Evolutionary conservation across 2,797 vertebrate genomes (phyloP).

Genomic region (Pseudopleuronectes americanus): DNA sequence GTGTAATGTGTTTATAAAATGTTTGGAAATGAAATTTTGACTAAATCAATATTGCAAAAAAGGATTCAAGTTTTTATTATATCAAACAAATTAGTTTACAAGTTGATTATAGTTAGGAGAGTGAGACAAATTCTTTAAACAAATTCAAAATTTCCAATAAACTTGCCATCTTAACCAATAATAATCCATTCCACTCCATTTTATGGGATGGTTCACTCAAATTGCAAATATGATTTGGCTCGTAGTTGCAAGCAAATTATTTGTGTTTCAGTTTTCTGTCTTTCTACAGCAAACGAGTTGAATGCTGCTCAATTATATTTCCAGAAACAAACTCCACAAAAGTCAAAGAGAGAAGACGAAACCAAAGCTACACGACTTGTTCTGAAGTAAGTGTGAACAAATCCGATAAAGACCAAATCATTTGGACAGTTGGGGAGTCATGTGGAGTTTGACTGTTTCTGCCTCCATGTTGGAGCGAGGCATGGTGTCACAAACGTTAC

Average conservation of each 20-base stretch:
- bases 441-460: constrained; percentile 45
- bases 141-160: too few relatives aligned
- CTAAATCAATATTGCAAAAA: too few relatives aligned
- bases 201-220: neutral
- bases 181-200: neutral
- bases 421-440: constrained; percentile 36
- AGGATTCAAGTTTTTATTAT: too few relatives aligned
- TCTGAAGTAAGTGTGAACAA: neutral
- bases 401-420: neutral
- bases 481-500: constrained; percentile 73
- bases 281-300: neutral
- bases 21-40: too few relatives aligned
- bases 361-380: neutral
- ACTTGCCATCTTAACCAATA: too few relatives aligned
- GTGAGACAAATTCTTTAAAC: too few relatives aligned
- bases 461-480: constrained; percentile 35
- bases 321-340: neutral
- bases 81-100: too few relatives aligned
- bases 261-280: neutral
- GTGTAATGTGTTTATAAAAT: too few relatives aligned
- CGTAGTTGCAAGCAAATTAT: neutral
- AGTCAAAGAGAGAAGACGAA: neutral
- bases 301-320: neutral
- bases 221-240: neutral
- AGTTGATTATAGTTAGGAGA: too few relatives aligned